These are phyloP conservation scores for Lagopus leucura DNA, from an alignment of 2,113 vertebrate species.

Conservation along the genomic window DNA sequence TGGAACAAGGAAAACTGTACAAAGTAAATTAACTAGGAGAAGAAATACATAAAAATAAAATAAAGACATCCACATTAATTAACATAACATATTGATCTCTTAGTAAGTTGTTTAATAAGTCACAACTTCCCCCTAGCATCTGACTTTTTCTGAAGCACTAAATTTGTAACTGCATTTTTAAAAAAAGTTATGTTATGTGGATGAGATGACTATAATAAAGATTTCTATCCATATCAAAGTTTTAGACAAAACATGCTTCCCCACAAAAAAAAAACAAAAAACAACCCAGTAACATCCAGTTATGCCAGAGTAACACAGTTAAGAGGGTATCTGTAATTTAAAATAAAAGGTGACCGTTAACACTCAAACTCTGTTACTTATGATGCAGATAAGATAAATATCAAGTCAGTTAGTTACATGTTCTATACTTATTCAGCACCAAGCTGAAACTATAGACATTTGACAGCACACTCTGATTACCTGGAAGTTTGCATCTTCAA, in stretches of 20 bases:
- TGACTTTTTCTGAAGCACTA: not conserved
- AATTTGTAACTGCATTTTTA: not conserved
- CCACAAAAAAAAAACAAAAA: not conserved
- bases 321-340: not conserved
- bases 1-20: not conserved
- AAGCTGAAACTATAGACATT: not conserved
- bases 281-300: not conserved
- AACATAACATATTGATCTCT: not conserved
- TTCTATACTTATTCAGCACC: not conserved
- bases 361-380: not conserved
- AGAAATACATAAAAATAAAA: not conserved
- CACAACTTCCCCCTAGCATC: not conserved
- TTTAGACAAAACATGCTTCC: not conserved
- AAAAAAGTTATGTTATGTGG: not conserved
- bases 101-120: not conserved
- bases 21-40: not conserved
- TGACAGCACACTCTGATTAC: constrained; percentile 54
- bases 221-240: not conserved
- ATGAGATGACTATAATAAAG: not conserved
- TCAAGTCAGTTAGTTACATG: not conserved
- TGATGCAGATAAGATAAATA: not conserved
- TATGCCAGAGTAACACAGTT: not conserved
- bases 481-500: constrained; percentile 89
- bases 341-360: not conserved
- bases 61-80: not conserved